These are phyloP conservation scores for Nestor notabilis DNA, from an alignment of 2,113 vertebrate genomes.

Conservation along the genomic window DNA sequence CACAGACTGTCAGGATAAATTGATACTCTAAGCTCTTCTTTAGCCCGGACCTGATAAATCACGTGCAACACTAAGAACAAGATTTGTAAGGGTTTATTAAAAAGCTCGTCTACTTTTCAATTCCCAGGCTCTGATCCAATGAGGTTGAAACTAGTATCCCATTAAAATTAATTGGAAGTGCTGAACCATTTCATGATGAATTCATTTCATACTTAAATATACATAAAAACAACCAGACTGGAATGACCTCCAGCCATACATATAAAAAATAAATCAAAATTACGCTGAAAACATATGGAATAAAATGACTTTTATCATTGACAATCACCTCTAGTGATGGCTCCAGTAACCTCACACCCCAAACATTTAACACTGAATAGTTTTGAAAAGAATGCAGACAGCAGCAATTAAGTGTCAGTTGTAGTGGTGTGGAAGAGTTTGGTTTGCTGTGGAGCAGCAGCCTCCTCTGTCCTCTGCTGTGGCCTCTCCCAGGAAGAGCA, in stretches of 20 bases:
- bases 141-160: conserved; percentile 1
- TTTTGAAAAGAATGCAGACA: not conserved
- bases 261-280: not conserved
- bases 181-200: conserved; percentile 51
- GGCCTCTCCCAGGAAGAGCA: not conserved
- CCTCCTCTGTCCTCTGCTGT: not conserved
- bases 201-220: conserved; percentile 41
- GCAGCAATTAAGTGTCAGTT: not conserved
- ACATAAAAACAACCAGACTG: not conserved
- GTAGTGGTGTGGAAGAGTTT: not conserved
- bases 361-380: not conserved
- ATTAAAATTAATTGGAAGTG: conserved; percentile 68
- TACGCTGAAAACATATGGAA: not conserved
- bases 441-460: not conserved
- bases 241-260: conserved; percentile 4
- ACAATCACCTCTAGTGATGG: not conserved
- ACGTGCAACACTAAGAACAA: not conserved
- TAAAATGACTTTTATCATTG: not conserved
- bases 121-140: conserved; percentile 44
- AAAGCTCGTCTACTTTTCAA: conserved; percentile 5
- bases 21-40: not conserved
- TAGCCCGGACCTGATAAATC: not conserved
- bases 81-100: not conserved
- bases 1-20: not conserved
- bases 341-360: not conserved